Evolutionary conservation across 2,797 vertebrate species (phyloP), one percentile per base, ranked within the genome.

Genomic region (Lepus townsendii): DNA sequence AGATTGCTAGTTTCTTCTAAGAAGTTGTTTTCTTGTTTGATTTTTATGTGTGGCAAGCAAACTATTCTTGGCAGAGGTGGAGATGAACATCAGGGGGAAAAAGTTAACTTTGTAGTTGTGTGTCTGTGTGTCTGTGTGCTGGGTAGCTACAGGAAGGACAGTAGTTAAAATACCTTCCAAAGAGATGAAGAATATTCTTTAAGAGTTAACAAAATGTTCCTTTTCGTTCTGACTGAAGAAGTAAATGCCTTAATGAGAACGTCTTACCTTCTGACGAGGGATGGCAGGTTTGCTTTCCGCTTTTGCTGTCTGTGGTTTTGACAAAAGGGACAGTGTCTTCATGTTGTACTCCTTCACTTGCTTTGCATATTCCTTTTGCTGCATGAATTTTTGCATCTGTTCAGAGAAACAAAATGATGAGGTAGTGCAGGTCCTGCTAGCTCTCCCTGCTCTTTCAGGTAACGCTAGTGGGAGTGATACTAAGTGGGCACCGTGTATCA

Each of bases 291-390:
- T 96, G 65, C 96, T 98, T 93, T 98, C 97, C 0, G 95, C 93
- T 71, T 98, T 99, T 65, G 97, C 97, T 79, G 98, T 97, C 35
- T 73, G 94, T 1, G 95, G 92, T 88, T 98, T 98, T 96, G 97
- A 97, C 73, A 97, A 96, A 8, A 95, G 97, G 86, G 97, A 97
- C 5, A 97, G 98, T 9, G 96, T 98, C 96, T 95, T 99, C 98
- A 98, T 99, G 97, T 99, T 99, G 89, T 98, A 98, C 50, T 99
- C 98, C 2, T 98, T 98, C 95, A 99, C 98, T 93, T 98, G 98
- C 96, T 98, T 98, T 97, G 99, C 99, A 96, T 99, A 99, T 97
- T 99, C 98, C 97, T 98, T 99, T 92, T 99, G 99, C 94, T 98
- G 98, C 95, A 97, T 98, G 91, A 99, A 96, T 97, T 99, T 99